These are phyloP conservation scores for human DNA, from an alignment of 2,113 vertebrate species.

Conservation along the genomic window DNA sequence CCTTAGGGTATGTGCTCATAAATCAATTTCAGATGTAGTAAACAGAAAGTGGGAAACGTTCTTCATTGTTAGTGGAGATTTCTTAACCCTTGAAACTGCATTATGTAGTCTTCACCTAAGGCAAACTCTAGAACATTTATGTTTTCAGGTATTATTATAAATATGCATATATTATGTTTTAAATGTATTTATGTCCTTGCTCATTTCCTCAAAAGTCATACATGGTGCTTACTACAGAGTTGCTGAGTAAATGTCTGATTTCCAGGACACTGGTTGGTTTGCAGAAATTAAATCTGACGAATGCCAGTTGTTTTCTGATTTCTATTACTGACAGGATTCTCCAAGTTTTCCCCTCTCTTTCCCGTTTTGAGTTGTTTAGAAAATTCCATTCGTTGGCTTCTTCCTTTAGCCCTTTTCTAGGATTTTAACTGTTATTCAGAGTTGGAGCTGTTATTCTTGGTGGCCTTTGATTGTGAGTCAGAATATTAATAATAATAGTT, in stretches of 20 bases:
- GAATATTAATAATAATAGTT: slow-evolving; percentile 9
- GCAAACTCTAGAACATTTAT: neutral
- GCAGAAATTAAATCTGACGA: neutral
- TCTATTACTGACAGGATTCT: neutral
- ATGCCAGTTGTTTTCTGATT: neutral
- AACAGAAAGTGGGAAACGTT: neutral
- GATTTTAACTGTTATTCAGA: neutral
- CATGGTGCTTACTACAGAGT: neutral
- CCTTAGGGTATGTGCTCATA: neutral
- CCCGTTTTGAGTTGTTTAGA: neutral
- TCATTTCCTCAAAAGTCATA: neutral
- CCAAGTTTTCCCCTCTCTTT: neutral
- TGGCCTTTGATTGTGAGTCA: neutral
- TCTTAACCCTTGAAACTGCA: neutral
- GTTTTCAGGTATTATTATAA: neutral
- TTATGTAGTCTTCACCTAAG: neutral
- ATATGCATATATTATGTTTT: neutral
- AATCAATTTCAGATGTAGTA: slow-evolving; percentile 25
- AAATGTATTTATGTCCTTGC: neutral
- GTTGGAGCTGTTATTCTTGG: neutral
- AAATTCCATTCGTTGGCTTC: neutral
- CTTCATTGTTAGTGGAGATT: neutral
- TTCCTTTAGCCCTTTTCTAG: neutral
- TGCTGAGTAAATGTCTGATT: neutral
- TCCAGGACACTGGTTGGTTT: neutral